These are phyloP conservation scores for Deilephila porcellus DNA, from an alignment of 2,888 invertebrate species.

Conservation along the genomic window DNA sequence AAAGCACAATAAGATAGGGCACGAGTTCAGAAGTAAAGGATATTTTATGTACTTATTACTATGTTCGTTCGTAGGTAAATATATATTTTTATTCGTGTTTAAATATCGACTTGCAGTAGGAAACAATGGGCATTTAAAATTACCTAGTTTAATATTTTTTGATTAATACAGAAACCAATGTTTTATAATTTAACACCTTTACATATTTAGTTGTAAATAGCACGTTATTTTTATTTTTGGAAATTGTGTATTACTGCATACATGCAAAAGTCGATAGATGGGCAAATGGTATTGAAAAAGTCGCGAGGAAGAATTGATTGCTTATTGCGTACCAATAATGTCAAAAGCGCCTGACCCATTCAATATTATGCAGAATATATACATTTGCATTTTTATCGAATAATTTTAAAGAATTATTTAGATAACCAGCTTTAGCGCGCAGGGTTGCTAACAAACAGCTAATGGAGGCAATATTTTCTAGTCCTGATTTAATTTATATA, in stretches of 20 bases:
- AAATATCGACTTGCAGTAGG: not conserved
- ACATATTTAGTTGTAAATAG: not conserved
- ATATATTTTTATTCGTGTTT: not conserved
- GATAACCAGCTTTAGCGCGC: not conserved
- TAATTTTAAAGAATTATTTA: not conserved
- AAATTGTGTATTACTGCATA: too few relatives aligned
- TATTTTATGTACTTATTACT: not conserved
- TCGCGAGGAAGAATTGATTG: too few relatives aligned
- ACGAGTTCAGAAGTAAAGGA: not conserved
- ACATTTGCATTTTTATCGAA: constrained; percentile 5
- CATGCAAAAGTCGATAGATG: too few relatives aligned
- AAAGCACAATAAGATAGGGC: not conserved
- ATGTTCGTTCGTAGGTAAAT: constrained; percentile 1
- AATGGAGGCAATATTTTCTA: constrained; percentile 24
- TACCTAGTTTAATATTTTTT: not conserved
- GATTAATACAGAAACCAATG: not conserved
- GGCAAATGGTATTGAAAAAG: too few relatives aligned
- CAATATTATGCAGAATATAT: not conserved
- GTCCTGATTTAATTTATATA: not conserved
- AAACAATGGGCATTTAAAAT: not conserved
- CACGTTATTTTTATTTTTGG: too few relatives aligned
- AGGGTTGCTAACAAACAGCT: not conserved
- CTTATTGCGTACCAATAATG: too few relatives aligned
- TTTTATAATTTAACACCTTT: not conserved
- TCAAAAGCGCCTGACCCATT: not conserved